phyloP scores from a whole-genome alignment of 2,888 invertebrate species.

The Polyommatus icarus region DNA sequence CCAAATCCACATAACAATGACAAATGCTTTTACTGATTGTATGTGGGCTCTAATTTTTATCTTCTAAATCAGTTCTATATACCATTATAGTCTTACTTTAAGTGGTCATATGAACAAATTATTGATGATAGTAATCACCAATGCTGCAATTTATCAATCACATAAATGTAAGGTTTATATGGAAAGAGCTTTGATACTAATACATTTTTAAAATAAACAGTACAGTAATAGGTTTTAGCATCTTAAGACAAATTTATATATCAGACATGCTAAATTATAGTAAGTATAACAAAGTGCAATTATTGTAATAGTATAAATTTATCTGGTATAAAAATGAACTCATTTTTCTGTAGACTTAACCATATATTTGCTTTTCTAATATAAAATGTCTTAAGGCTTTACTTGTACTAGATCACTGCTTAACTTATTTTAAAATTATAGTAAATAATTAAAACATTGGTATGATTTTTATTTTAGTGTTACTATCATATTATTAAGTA shows the following conservation, averaged over 20 bases:
- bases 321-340: background rate
- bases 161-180: slow-evolving; percentile 2
- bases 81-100: no score
- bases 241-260: background rate
- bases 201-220: background rate
- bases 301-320: background rate
- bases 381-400: background rate
- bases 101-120: background rate
- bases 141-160: background rate
- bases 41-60: background rate
- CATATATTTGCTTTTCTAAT: background rate
- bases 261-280: background rate
- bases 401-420: slow-evolving; percentile 5
- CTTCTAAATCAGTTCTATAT: background rate
- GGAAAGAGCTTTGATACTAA: slow-evolving; percentile 9
- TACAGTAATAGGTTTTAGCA: background rate
- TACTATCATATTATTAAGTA: background rate
- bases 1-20: slow-evolving; percentile 47
- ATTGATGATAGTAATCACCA: background rate
- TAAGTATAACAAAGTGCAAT: background rate
- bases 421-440: slow-evolving; percentile 4
- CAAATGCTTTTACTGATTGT: background rate
- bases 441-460: background rate
- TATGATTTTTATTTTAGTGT: slow-evolving; percentile 2
- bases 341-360: background rate